phyloP scores from a whole-genome alignment of 2,113 vertebrate species.

The Centropristis striata region DNA sequence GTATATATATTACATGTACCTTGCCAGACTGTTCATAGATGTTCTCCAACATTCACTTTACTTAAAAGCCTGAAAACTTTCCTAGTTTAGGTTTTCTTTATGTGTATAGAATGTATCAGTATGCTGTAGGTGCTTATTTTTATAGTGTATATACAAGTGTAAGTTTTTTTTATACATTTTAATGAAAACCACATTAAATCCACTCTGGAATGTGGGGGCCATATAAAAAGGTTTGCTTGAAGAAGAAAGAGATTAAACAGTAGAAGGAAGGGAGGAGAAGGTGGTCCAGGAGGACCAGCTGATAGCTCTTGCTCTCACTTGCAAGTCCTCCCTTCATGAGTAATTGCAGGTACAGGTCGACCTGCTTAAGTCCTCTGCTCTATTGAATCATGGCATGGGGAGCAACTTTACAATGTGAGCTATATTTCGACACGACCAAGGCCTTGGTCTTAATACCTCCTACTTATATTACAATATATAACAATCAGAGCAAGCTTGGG shows the following conservation, averaged over 20 bases:
- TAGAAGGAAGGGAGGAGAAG: neutral
- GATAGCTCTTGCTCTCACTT: constrained; percentile 45
- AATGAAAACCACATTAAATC: no score
- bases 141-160: neutral
- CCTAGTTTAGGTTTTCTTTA: neutral
- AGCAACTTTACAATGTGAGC: constrained; percentile 20
- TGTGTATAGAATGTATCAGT: neutral
- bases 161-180: neutral
- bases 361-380: constrained; percentile 23
- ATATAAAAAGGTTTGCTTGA: no score
- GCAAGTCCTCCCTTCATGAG: constrained; percentile 8
- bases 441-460: constrained; percentile 10
- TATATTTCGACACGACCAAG: constrained; percentile 43
- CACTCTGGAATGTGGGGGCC: no score
- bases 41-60: no score
- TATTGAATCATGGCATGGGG: constrained; percentile 19
- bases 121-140: neutral
- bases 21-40: no score
- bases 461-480: constrained; percentile 4
- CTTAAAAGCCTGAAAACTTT: no score
- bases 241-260: no score
- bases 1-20: no score
- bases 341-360: constrained; percentile 18
- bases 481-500: neutral
- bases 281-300: constrained; percentile 16